Conservation (phyloP, 2,888 invertebrate species). For the Tipula confusa region DNA sequence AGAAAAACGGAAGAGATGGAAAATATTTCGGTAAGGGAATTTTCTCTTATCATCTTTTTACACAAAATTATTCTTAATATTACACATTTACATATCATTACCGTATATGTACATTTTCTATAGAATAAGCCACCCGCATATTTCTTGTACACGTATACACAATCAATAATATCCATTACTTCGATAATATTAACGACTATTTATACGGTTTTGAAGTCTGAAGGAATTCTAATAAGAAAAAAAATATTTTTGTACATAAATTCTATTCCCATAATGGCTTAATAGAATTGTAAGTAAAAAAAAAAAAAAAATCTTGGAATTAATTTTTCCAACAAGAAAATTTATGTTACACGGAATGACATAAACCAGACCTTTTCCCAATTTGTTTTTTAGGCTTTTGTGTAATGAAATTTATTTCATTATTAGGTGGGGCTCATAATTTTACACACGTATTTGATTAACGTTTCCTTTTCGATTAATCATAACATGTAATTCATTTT, state of each 20-base stretch:
- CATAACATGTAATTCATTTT: background rate
- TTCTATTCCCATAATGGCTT: constrained; percentile 9
- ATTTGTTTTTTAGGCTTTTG: background rate
- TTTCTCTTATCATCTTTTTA: background rate
- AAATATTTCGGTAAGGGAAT: background rate
- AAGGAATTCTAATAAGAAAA: constrained; percentile 3
- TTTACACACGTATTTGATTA: background rate
- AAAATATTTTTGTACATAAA: background rate
- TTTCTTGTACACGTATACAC: background rate
- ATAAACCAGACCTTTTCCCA: background rate
- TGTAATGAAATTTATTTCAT: background rate
- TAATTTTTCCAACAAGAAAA: constrained; percentile 3
- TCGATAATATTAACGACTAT: background rate
- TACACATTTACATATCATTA: constrained; percentile 1
- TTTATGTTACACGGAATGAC: background rate
- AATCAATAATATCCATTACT: constrained; percentile 9
- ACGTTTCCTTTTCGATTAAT: background rate
- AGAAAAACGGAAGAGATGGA: background rate
- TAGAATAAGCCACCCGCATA: background rate
- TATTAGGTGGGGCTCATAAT: background rate
- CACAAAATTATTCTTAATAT: background rate
- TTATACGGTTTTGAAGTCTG: background rate
- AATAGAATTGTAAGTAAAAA: background rate
- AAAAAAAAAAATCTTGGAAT: background rate
- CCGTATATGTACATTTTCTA: background rate